A percentile compares a stretch with the other conserved stretches of the same genome.
Evolutionary conservation across 2,888 invertebrate genomes (phyloP).

Genomic region (Ophion costatus): DNA sequence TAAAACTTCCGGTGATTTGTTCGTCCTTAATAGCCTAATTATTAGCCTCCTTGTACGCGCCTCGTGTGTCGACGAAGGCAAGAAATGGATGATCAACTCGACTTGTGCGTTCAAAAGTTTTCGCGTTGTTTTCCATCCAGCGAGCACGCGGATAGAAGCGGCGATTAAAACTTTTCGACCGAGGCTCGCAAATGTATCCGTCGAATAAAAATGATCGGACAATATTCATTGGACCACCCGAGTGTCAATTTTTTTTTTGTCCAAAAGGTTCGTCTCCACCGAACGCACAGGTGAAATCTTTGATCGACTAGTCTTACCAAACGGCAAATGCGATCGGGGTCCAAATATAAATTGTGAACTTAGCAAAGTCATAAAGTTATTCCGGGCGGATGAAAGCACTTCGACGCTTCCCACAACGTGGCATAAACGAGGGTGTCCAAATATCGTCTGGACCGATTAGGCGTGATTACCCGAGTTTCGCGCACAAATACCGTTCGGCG

Average conservation of each 20-base stretch:
- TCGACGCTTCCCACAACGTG: not conserved
- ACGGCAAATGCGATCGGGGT: not conserved
- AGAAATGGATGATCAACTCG: slow-evolving; percentile 14
- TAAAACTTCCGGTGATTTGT: slow-evolving; percentile 26
- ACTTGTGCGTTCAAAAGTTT: slow-evolving; percentile 28
- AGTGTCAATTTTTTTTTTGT: not conserved
- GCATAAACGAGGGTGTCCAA: slow-evolving; percentile 11
- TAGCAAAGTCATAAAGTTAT: slow-evolving; percentile 31
- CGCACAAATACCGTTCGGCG: slow-evolving; percentile 25
- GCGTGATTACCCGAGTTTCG: slow-evolving; percentile 32
- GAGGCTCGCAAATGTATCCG: not conserved
- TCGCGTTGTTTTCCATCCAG: slow-evolving; percentile 23
- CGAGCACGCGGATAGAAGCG: not conserved
- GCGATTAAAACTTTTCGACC: not conserved
- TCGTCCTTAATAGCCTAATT: slow-evolving; percentile 5
- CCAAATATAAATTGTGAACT: slow-evolving; percentile 18
- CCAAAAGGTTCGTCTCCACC: not conserved
- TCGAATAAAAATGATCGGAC: not conserved
- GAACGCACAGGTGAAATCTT: not conserved
- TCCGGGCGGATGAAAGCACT: slow-evolving; percentile 32
- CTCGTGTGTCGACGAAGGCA: not conserved
- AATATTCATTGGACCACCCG: not conserved
- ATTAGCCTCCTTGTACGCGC: slow-evolving; percentile 10
- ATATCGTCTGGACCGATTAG: slow-evolving; percentile 41
- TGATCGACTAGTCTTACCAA: not conserved